Conservation (phyloP, 35 echinoderm and acorn worm genomes). For the Amphiura filiformis region DNA sequence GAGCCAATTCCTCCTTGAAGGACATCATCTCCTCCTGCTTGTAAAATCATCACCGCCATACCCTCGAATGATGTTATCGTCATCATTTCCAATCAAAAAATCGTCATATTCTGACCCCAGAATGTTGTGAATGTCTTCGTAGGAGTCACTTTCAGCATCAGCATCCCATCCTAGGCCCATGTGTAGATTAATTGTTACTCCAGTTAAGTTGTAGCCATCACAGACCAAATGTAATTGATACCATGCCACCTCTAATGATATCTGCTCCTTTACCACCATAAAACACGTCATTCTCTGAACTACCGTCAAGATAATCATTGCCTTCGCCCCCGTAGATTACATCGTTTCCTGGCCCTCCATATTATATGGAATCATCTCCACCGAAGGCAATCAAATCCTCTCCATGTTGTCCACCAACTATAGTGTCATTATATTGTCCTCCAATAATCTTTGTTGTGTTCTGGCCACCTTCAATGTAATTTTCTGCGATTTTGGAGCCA, state of each 20-base stretch:
- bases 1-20: conserved; percentile 7
- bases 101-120: conserved; percentile 35
- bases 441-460: conserved; percentile 35
- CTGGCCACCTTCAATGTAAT: conserved; percentile 30
- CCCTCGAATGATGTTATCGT: neutral
- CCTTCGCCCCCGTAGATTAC: conserved; percentile 14
- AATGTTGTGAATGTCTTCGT: conserved; percentile 17
- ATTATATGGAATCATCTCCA: conserved; percentile 34
- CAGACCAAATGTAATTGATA: conserved; percentile 26
- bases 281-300: conserved; percentile 26
- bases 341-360: conserved; percentile 30
- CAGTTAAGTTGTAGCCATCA: conserved; percentile 11
- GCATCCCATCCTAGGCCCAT: conserved; percentile 18
- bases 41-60: neutral
- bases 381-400: conserved; percentile 30
- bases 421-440: conserved; percentile 33
- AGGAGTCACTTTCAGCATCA: conserved; percentile 35
- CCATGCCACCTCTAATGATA: conserved; percentile 1
- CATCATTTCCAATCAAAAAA: conserved; percentile 34
- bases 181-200: conserved; percentile 17
- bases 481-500: conserved; percentile 24
- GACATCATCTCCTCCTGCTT: neutral
- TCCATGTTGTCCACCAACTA: conserved; percentile 34
- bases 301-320: conserved; percentile 14
- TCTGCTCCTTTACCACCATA: conserved; percentile 15